A percentile compares a stretch with the other conserved stretches of the same genome.
Evolutionary conservation across 2,113 vertebrate genomes (phyloP).

Genomic region (Microcebus ravelobensis): DNA sequence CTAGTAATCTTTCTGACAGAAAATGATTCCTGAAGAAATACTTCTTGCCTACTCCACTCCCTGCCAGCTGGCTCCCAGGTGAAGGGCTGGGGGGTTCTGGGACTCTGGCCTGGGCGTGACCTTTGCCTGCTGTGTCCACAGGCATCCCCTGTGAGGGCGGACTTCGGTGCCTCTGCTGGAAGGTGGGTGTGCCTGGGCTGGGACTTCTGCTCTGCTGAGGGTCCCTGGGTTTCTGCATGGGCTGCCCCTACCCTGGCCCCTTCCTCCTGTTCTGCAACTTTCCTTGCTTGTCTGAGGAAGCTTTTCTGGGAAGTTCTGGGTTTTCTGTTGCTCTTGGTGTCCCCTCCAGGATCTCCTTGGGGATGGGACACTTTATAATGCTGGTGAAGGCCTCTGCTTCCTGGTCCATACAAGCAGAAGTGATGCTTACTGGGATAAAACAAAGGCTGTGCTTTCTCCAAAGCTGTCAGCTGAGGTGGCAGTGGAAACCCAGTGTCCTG

Average conservation of each 20-base stretch:
- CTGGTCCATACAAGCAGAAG: neutral
- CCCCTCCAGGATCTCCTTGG: neutral
- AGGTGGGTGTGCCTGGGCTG: conserved; percentile 87
- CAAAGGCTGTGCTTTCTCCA: neutral
- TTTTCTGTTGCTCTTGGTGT: conserved; percentile 13
- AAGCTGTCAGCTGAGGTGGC: neutral
- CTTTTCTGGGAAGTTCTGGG: conserved; percentile 31
- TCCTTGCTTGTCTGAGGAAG: conserved; percentile 33
- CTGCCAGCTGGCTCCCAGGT: neutral
- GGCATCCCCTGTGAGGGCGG: conserved; percentile 98
- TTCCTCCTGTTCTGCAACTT: neutral
- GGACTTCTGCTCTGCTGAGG: neutral
- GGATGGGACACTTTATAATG: neutral
- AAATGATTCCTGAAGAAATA: neutral
- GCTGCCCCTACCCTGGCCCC: neutral
- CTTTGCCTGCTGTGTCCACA: conserved; percentile 83
- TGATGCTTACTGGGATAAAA: neutral
- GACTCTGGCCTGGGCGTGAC: conserved; percentile 44
- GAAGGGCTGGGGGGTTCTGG: conserved; percentile 51
- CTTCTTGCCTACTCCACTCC: neutral
- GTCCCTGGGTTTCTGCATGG: conserved; percentile 42
- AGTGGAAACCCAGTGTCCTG: neutral
- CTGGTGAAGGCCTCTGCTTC: neutral
- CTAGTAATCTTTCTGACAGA: neutral
- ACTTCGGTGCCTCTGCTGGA: conserved; percentile 97